These are phyloP conservation scores for Prenolepis imparis DNA, from an alignment of 2,888 invertebrate genomes.

Conservation along the genomic window DNA sequence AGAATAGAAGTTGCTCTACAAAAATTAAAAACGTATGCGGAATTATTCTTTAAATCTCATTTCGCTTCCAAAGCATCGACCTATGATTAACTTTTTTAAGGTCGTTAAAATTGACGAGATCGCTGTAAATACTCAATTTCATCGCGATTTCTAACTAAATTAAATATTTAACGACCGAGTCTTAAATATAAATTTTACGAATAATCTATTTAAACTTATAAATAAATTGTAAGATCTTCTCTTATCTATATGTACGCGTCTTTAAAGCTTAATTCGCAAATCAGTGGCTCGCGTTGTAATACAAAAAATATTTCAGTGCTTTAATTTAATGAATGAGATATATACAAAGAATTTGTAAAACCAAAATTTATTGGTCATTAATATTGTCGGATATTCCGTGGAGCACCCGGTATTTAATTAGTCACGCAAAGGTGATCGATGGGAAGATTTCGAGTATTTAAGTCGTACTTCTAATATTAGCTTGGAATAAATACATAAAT, in stretches of 20 bases:
- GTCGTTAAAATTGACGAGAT: neutral
- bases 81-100: neutral
- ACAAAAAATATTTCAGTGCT: neutral
- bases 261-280: neutral
- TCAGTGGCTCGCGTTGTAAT: neutral
- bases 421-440: slow-evolving; percentile 14
- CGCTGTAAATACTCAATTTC: neutral
- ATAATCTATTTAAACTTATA: neutral
- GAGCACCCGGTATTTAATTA: neutral
- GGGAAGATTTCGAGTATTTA: slow-evolving; percentile 17
- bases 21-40: too few species aligned
- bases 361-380: neutral
- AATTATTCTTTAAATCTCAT: neutral
- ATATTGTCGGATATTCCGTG: neutral
- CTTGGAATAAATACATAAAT: slow-evolving; percentile 28
- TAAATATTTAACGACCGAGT: neutral
- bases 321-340: too few species aligned
- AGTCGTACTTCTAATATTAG: slow-evolving; percentile 13
- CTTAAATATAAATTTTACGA: neutral
- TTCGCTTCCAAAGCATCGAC: neutral
- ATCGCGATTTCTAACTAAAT: neutral
- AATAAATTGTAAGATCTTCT: neutral
- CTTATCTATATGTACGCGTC: neutral
- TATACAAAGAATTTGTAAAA: neutral
- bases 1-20: too few species aligned